phyloP scores from a whole-genome alignment of 2,113 vertebrate species.

The Stictonetta naevosa region DNA sequence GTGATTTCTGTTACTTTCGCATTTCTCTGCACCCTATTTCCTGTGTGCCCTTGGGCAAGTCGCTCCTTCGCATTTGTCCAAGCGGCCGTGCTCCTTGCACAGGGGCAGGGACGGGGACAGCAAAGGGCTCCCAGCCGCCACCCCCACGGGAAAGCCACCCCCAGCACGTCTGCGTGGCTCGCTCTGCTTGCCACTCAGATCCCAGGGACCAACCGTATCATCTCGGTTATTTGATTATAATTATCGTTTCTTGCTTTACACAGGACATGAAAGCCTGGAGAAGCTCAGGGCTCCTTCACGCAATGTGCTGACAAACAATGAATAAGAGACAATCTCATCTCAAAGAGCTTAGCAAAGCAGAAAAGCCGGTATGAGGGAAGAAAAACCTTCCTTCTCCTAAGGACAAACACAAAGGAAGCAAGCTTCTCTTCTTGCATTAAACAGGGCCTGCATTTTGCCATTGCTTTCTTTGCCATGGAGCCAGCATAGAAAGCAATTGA shows the following conservation, averaged over 20 bases:
- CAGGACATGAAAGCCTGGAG: conserved; percentile 32
- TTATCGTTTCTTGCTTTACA: conserved; percentile 43
- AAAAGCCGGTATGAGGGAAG: not conserved
- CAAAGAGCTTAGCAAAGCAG: conserved; percentile 10
- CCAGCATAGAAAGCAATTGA: not conserved
- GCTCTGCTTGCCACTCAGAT: not conserved
- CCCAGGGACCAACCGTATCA: not conserved
- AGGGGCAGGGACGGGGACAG: not conserved
- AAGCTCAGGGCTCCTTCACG: conserved; percentile 14
- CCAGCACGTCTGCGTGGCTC: accelerated
- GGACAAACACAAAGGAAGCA: not conserved
- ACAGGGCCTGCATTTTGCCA: not conserved
- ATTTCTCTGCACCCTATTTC: not conserved
- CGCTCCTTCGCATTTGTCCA: not conserved
- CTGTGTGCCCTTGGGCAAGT: not conserved
- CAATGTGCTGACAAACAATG: conserved; percentile 1
- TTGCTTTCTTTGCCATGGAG: not conserved
- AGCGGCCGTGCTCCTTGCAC: not conserved
- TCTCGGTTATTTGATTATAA: conserved; percentile 38
- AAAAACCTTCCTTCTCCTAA: not conserved
- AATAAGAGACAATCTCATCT: conserved; percentile 1
- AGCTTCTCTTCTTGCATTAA: not conserved
- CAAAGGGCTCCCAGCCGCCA: not conserved
- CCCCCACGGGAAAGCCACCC: accelerated
- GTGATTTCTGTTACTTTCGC: not conserved